phyloP scores from a whole-genome alignment of 2,113 vertebrate species.

The Nibea albiflora region DNA sequence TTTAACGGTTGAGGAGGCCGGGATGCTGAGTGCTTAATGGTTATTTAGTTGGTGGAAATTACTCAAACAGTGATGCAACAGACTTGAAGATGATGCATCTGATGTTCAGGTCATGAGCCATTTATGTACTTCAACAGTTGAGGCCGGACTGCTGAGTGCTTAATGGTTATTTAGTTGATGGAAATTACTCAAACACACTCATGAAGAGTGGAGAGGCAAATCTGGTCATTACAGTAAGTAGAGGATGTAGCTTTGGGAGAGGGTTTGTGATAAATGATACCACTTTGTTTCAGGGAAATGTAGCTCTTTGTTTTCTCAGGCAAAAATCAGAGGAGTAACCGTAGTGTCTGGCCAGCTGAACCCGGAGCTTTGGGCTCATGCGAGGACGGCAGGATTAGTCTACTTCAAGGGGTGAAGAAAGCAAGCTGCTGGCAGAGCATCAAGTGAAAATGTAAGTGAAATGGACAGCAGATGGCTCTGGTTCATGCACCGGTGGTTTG shows the following conservation, averaged over 20 bases:
- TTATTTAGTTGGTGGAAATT: slow-evolving; percentile 64
- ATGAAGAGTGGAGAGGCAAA: slow-evolving; percentile 48
- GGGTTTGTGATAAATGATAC: slow-evolving; percentile 46
- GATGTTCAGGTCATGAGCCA: slow-evolving; percentile 65
- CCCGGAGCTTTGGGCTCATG: slow-evolving; percentile 39
- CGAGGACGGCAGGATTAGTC: slow-evolving; percentile 37
- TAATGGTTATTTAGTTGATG: slow-evolving; percentile 77
- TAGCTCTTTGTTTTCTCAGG: slow-evolving; percentile 48
- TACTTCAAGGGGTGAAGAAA: slow-evolving; percentile 58
- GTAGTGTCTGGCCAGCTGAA: slow-evolving; percentile 37
- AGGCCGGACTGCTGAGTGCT: slow-evolving; percentile 61
- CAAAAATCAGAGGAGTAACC: slow-evolving; percentile 25
- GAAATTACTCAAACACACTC: slow-evolving; percentile 68
- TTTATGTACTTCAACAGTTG: slow-evolving; percentile 68
- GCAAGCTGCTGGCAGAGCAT: slow-evolving; percentile 60
- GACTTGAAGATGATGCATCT: slow-evolving; percentile 61
- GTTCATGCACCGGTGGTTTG: slow-evolving; percentile 67
- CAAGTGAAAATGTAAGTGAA: slow-evolving; percentile 70
- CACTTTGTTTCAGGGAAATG: slow-evolving; percentile 46
- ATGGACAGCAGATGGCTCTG: slow-evolving; percentile 77
- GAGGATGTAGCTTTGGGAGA: slow-evolving; percentile 25
- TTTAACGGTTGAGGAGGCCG: slow-evolving; percentile 3
- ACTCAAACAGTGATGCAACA: slow-evolving; percentile 51
- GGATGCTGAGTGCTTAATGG: slow-evolving; percentile 68
- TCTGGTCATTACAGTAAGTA: slow-evolving; percentile 70